Evolutionary conservation across 1,140 invertebrate genomes (phyloP).

Genomic region (Theocolax elegans): DNA sequence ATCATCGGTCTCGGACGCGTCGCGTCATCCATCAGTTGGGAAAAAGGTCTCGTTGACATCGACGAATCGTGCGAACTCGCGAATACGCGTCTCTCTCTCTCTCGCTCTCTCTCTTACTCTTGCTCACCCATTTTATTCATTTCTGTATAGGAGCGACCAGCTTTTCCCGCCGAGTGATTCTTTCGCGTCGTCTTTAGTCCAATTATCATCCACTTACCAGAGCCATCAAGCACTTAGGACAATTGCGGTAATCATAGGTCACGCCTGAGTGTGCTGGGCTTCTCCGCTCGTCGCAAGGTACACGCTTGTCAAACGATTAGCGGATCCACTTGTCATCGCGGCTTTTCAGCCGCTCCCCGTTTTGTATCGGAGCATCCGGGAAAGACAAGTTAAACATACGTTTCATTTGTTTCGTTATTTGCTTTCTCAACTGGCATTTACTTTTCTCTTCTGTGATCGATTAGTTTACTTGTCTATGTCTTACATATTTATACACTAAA

Average conservation of each 20-base stretch:
- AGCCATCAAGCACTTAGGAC: conserved; percentile 61
- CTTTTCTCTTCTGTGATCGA: neutral
- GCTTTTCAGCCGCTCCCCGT: conserved; percentile 58
- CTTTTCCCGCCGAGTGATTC: conserved; percentile 28
- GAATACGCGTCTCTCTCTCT: neutral
- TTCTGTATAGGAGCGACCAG: too few relatives aligned
- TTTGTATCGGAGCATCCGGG: conserved; percentile 51
- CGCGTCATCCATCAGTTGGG: neutral
- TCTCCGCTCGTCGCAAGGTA: neutral
- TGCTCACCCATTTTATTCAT: too few relatives aligned
- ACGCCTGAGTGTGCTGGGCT: neutral
- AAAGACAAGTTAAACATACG: neutral
- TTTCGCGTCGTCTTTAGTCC: conserved; percentile 48
- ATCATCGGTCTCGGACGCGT: neutral
- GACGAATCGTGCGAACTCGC: conserved; percentile 18
- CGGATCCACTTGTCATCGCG: conserved; percentile 62
- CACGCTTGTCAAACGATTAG: conserved; percentile 58
- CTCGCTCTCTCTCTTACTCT: neutral
- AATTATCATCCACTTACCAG: conserved; percentile 67
- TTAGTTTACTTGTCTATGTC: too few relatives aligned
- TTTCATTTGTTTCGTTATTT: neutral
- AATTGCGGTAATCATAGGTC: conserved; percentile 63
- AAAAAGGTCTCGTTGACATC: neutral
- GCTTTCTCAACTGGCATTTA: neutral
- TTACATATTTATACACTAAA: too few relatives aligned